phyloP scores from a whole-genome alignment of 2,113 vertebrate species.

The Aythya baeri region DNA sequence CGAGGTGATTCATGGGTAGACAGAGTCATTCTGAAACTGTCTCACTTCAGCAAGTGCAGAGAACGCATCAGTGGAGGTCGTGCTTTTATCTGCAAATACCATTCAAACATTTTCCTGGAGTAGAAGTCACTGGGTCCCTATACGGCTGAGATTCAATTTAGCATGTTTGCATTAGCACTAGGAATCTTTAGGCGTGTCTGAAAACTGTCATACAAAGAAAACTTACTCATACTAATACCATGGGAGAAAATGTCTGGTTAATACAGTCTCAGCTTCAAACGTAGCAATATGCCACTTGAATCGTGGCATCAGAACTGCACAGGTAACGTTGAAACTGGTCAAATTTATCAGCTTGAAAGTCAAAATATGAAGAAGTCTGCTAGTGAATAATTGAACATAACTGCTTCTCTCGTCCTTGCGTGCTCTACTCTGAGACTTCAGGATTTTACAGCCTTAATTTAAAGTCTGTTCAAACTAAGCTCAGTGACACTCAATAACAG shows the following conservation, averaged over 20 bases:
- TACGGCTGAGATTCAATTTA: neutral
- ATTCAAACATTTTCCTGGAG: neutral
- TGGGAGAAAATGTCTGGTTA: neutral
- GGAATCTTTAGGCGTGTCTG: neutral
- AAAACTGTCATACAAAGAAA: neutral
- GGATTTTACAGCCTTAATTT: neutral
- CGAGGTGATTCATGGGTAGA: neutral
- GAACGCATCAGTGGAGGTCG: neutral
- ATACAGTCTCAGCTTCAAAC: neutral
- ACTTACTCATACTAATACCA: neutral
- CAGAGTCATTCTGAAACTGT: neutral
- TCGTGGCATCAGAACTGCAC: neutral
- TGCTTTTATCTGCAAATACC: neutral
- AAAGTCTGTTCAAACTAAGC: neutral
- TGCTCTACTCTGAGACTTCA: neutral
- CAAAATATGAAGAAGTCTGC: neutral
- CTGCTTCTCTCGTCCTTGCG: neutral
- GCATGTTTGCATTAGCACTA: neutral
- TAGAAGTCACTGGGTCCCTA: neutral
- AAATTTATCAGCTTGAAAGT: neutral
- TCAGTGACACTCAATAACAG: neutral
- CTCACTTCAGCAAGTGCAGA: neutral
- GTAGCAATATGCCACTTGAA: accelerated
- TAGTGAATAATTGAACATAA: neutral
- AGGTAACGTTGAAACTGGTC: neutral